Conservation (phyloP, 2,888 invertebrate species). For the Calameuta idolon region DNA sequence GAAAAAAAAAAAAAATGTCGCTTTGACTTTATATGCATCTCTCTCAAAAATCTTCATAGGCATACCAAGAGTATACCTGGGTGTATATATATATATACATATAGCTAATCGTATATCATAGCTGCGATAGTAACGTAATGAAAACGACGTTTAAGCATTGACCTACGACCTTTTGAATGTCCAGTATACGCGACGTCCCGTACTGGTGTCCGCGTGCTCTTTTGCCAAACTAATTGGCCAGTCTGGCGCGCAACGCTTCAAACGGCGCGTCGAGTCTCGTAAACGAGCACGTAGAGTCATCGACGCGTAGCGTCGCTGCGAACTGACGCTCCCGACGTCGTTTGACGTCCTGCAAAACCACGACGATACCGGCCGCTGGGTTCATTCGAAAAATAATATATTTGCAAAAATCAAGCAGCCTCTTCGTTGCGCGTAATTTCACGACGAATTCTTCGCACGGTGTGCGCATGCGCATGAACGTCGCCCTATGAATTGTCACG, state of each 20-base stretch:
- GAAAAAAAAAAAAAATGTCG: too few species aligned
- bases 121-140: background rate
- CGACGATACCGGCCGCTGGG: background rate
- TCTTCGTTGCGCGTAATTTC: background rate
- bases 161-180: constrained; percentile 1
- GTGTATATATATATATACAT: too few species aligned
- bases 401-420: background rate
- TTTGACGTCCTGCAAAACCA: background rate
- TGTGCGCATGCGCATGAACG: background rate
- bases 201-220: background rate
- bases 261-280: constrained; percentile 3
- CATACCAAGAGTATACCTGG: background rate
- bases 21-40: too few species aligned
- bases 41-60: background rate
- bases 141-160: background rate
- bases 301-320: background rate
- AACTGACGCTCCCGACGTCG: background rate
- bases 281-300: background rate
- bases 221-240: constrained; percentile 1
- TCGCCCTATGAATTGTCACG: background rate
- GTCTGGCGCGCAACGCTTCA: background rate
- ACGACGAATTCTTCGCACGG: background rate
- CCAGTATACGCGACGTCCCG: background rate
- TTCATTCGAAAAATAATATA: background rate
- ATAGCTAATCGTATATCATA: too few species aligned